Base-by-base conservation (phyloP, 2,113 vertebrate species). In the Pelmatolapia mariae region DNA sequence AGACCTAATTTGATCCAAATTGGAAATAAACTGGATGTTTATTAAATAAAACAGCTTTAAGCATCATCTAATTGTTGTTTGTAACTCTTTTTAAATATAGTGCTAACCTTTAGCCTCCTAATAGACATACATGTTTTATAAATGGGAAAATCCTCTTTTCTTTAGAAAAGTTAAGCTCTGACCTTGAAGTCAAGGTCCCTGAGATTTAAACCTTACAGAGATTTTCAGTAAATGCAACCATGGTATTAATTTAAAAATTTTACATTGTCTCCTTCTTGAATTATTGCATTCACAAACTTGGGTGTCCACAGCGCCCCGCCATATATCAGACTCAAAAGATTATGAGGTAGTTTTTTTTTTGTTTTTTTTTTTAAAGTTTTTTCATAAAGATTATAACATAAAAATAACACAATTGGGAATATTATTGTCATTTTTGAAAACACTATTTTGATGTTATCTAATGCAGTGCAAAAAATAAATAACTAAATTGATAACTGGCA, bases 221-320 rank as follows among this genome's bases (percentile, higher is more conserved):
- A 57, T 57, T 57, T 57, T 57, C 54, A 57, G 12, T 15, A 57
- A 26, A 26, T 26, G 12, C 54, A 56, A 56, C 54, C 22, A 56
- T 56, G 54, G 7, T 26, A 15, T 57, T 57, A 2, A 57, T 26
- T 57, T 26, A 15, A 57, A 57, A 57, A 57, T 26, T 57, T 3
- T 57, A 57, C 54, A 1, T 57, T 15, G 54, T 57, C 2, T 57
- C 0, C 4, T 57, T 57, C 54, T 26, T 57, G 7, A 57, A 22
- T 26, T 26, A 5, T 57, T 57, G 54, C 22, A 57, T 57, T 57
- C 22, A 57, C 2, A 57, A 57, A 57, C 54, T 15, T 26, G 54
- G 54, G 54, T 3, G 54, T 57, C 54, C 54, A 5, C 22, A 0
- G 54, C 0, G 7, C 22, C 22, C 22, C 4, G 0, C 54, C 54